Evolutionary conservation across 2,113 vertebrate genomes (phyloP).

Genomic region (Speoplatyrhinus poulsoni): DNA sequence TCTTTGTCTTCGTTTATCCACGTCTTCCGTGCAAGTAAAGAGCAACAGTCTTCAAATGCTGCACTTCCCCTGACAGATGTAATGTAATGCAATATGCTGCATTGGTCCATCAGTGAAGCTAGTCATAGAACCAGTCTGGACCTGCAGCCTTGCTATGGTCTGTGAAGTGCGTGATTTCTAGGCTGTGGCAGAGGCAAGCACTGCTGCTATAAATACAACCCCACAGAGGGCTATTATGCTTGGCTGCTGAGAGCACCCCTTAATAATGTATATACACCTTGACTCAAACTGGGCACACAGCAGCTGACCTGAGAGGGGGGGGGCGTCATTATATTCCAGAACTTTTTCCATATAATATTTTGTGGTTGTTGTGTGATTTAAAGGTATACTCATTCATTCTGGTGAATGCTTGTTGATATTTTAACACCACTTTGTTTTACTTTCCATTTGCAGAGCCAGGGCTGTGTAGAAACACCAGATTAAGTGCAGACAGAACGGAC

Average conservation of each 20-base stretch:
- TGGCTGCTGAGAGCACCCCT: conserved; percentile 67
- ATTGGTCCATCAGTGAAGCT: background rate
- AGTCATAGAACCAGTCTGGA: background rate
- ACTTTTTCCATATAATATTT: conserved; percentile 5
- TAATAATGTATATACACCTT: conserved; percentile 75
- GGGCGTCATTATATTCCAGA: background rate
- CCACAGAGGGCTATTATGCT: conserved; percentile 43
- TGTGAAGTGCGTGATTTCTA: conserved; percentile 48
- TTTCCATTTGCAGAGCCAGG: too few species aligned
- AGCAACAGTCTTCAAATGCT: background rate
- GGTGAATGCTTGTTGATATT: too few species aligned
- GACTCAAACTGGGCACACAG: conserved; percentile 46
- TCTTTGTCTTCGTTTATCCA: conserved; percentile 28
- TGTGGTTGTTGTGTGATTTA: background rate
- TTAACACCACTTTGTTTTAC: too few species aligned
- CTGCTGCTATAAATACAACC: conserved; percentile 75
- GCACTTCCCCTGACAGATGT: background rate
- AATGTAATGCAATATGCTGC: background rate
- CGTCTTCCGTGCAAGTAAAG: conserved; percentile 27
- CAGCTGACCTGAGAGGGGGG: background rate
- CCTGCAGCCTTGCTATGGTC: conserved; percentile 13
- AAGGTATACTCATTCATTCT: too few species aligned
- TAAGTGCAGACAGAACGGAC: too few species aligned
- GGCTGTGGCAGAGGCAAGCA: conserved; percentile 49
- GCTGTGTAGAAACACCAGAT: too few species aligned